Evolutionary conservation across 2,888 invertebrate species (phyloP), one percentile per base, ranked within the genome.

Genomic region (Leptinotarsa juncta): DNA sequence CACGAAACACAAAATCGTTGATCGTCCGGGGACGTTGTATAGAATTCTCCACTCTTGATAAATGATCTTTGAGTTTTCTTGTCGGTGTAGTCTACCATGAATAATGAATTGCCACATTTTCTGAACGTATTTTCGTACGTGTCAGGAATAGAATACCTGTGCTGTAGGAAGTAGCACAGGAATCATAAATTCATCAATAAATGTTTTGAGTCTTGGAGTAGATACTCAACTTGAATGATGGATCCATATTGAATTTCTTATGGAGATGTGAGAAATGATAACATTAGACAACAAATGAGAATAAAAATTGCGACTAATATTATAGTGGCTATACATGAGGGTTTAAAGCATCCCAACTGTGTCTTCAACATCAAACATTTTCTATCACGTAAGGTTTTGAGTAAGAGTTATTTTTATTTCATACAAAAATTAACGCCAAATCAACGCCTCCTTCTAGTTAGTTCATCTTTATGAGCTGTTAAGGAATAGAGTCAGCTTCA

Each of bases 101-200:
- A 76, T 76, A 76, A 76, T 76, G 76, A 76, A 76, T 76, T 76
- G 76, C 76, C 71, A 71, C 71, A 73, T 76, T 76, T 76, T 73
- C 71, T 51, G 55, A 73, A 69, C 69, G 73, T 76, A 73, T 76
- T 76, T 73, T 71, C 57, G 70, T 71, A 70, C 73, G 70, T 76
- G 76, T 73, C 76, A 55, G 32, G 76, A 71, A 71, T 76, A 49
- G 75, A 75, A 75, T 75, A 75, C 75, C 75, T 75, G 72, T 70
- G 67, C 65, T 65, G 3, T 57, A 26, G 4, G 26, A 53, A 60
- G 48, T 67, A 12, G 32, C 26, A 62, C n/a, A 42, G 32, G 26
- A 42, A 62, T 62, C 32, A 32, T 62, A 15, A n/a, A 42, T 62
- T 62, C 14, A 62, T 18, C 18, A 16, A 18, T 42, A 3, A 62